Evolutionary conservation across 2,797 vertebrate genomes (phyloP).

Genomic region (Prunella strophiata): DNA sequence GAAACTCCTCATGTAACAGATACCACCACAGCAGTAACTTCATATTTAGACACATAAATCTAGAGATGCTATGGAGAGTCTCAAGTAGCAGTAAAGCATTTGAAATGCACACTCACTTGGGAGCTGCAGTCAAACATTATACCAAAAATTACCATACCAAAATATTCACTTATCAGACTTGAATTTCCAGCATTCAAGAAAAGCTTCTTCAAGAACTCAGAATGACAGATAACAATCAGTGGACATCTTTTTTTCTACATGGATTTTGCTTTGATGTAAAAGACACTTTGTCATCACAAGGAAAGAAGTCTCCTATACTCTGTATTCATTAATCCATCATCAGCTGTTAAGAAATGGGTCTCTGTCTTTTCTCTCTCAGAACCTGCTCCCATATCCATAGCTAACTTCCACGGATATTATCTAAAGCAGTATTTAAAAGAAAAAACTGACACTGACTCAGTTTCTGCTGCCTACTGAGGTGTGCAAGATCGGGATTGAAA

Average conservation of each 20-base stretch:
- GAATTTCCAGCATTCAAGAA: neutral
- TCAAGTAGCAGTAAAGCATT: neutral
- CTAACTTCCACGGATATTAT: neutral
- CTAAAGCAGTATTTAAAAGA: neutral
- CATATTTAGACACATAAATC: neutral
- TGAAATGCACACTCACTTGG: neutral
- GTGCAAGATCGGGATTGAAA: neutral
- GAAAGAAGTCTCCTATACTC: neutral
- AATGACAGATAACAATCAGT: neutral
- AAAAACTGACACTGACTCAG: neutral
- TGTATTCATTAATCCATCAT: neutral
- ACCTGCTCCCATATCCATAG: neutral
- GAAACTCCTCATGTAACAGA: neutral
- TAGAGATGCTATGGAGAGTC: neutral
- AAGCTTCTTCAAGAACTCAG: neutral
- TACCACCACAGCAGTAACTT: neutral
- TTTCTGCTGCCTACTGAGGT: neutral
- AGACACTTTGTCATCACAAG: neutral
- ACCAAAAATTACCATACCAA: neutral
- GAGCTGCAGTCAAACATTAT: neutral
- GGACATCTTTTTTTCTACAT: neutral
- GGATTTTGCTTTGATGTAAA: neutral
- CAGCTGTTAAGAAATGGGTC: neutral
- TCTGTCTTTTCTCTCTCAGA: neutral
- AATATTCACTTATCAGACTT: neutral